Percentiles rank a stretch among this genome's conserved stretches.
Evolutionary conservation across 2,888 invertebrate species (phyloP).

Genomic region (Mythimna impura): DNA sequence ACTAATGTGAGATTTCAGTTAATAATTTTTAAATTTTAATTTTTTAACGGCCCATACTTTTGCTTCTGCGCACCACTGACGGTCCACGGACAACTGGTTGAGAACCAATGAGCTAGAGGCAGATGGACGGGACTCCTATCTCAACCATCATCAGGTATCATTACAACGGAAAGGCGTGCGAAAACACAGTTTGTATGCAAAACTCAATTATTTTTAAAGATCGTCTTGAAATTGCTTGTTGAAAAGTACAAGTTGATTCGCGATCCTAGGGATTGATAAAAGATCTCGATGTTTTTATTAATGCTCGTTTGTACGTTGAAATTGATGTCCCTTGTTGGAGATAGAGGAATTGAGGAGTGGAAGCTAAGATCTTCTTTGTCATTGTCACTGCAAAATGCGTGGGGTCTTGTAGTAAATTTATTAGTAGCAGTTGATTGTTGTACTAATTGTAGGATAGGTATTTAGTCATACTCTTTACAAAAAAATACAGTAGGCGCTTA

Average conservation of each 20-base stretch:
- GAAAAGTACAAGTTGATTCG: constrained; percentile 42
- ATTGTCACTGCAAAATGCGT: constrained; percentile 32
- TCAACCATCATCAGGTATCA: constrained; percentile 37
- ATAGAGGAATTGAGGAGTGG: constrained; percentile 5
- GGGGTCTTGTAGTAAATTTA: constrained; percentile 4
- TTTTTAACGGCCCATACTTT: not conserved
- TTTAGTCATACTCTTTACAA: too few relatives aligned
- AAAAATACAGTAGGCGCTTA: too few relatives aligned
- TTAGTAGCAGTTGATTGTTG: too few relatives aligned
- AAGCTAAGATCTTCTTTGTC: constrained; percentile 2
- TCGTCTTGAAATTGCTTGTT: constrained; percentile 42
- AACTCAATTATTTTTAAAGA: constrained; percentile 44
- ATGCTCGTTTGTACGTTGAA: constrained; percentile 31
- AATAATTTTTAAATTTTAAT: not conserved
- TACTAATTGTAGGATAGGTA: too few relatives aligned
- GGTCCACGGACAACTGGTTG: not conserved
- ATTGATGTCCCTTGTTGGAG: constrained; percentile 31
- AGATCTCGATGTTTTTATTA: constrained; percentile 39
- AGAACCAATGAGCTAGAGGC: constrained; percentile 7
- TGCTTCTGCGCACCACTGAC: not conserved
- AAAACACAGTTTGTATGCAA: constrained; percentile 47
- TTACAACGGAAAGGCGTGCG: constrained; percentile 51
- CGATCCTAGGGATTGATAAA: constrained; percentile 50
- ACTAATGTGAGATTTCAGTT: not conserved
- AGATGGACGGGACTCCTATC: constrained; percentile 37